Evolutionary conservation across 2,797 vertebrate species (phyloP).

Genomic region (Enteromius treurensis): DNA sequence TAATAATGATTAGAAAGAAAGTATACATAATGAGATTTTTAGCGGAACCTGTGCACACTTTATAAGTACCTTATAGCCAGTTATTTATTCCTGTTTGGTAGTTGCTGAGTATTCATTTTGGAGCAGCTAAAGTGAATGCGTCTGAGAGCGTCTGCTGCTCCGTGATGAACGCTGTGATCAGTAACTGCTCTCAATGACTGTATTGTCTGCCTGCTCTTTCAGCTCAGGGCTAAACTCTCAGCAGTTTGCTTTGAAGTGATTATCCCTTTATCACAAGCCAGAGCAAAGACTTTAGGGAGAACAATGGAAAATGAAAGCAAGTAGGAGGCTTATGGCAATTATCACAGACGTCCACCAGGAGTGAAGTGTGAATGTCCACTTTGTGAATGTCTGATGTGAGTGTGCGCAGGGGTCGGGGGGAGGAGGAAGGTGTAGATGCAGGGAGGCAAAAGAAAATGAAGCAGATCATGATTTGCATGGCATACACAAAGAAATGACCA

Average conservation of each 20-base stretch:
- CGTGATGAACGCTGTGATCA: conserved; percentile 87
- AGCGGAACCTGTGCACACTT: not conserved
- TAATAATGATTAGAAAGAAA: conserved; percentile 61
- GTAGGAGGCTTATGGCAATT: conserved; percentile 88
- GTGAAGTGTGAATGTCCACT: conserved; percentile 83
- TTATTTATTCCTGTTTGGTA: not conserved
- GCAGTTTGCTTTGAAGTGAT: conserved; percentile 97
- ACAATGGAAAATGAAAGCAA: conserved; percentile 93
- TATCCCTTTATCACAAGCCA: conserved; percentile 98
- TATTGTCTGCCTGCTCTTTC: conserved; percentile 89
- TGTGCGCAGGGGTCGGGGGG: conserved; percentile 1
- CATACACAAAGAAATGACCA: conserved; percentile 68
- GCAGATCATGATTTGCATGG: conserved; percentile 72
- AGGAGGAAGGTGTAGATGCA: not conserved
- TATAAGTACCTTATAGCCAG: not conserved
- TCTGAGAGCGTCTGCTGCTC: conserved; percentile 77
- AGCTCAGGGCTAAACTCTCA: conserved; percentile 96
- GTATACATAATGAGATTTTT: not conserved
- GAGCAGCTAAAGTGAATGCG: conserved; percentile 84
- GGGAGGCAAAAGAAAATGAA: conserved; percentile 48
- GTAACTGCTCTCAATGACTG: conserved; percentile 96
- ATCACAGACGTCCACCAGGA: conserved; percentile 81
- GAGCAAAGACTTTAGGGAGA: conserved; percentile 91
- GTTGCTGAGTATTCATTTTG: conserved; percentile 16
- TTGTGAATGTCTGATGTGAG: conserved; percentile 52